Evolutionary conservation across 2,888 invertebrate species (phyloP).

Genomic region (Anthoptus insignis): DNA sequence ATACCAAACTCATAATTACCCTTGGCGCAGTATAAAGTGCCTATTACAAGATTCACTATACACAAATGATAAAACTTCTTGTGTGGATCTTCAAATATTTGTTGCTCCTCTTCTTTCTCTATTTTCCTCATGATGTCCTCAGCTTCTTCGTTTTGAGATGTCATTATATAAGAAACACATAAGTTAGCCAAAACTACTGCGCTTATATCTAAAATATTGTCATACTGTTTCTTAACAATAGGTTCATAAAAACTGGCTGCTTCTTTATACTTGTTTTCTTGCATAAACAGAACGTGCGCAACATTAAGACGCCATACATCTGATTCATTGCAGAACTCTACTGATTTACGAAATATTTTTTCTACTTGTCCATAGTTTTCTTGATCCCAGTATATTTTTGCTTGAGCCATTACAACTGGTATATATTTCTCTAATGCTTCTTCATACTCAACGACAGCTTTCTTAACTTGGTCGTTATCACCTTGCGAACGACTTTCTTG

Average conservation of each 20-base stretch:
- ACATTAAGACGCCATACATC: slow-evolving; percentile 99
- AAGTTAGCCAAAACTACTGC: slow-evolving; percentile 99
- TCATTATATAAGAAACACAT: slow-evolving; percentile 99
- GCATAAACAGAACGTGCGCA: slow-evolving; percentile 99
- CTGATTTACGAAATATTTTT: slow-evolving; percentile 98
- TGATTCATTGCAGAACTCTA: slow-evolving; percentile 99
- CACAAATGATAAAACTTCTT: slow-evolving; percentile 98
- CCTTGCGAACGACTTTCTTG: slow-evolving; percentile 96
- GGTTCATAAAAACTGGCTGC: slow-evolving; percentile 99
- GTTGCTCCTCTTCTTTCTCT: slow-evolving; percentile 98
- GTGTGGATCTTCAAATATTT: slow-evolving; percentile 97
- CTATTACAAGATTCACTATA: slow-evolving; percentile 99
- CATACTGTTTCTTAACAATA: slow-evolving; percentile 97
- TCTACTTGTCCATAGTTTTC: slow-evolving; percentile 99
- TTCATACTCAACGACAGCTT: slow-evolving; percentile 97
- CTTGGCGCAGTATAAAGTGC: slow-evolving; percentile 99
- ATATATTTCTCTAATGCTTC: slow-evolving; percentile 97
- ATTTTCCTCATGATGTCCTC: slow-evolving; percentile 99
- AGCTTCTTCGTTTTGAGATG: slow-evolving; percentile 99
- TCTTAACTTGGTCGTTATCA: slow-evolving; percentile 96
- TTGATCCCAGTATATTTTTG: slow-evolving; percentile 99
- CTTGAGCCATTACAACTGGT: slow-evolving; percentile 99
- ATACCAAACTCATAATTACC: slow-evolving; percentile 99
- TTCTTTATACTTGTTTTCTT: slow-evolving; percentile 99
- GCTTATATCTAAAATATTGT: slow-evolving; percentile 97